A percentile compares a stretch with the other conserved stretches of the same genome.
These are phyloP conservation scores for Sinohyriopsis cumingii DNA, from an alignment of 2,888 invertebrate genomes.

Conservation along the genomic window DNA sequence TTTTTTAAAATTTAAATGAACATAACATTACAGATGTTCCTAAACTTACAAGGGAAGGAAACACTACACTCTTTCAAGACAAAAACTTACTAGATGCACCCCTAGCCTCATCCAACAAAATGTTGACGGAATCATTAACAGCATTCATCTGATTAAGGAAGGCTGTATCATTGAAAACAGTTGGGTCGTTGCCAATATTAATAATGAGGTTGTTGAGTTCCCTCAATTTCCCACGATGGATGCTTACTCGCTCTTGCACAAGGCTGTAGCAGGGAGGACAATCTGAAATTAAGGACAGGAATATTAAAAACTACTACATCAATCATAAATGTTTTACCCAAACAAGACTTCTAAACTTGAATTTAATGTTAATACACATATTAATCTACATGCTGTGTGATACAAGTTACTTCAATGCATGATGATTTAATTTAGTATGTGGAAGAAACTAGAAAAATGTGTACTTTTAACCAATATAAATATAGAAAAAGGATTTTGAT, in stretches of 20 bases:
- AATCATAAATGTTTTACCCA: not conserved
- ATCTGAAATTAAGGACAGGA: slow-evolving; percentile 41
- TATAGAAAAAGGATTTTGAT: too few relatives aligned
- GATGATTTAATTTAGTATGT: not conserved
- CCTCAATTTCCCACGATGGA: slow-evolving; percentile 70
- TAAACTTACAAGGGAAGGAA: too few relatives aligned
- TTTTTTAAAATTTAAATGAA: too few relatives aligned
- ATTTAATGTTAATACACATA: too few relatives aligned
- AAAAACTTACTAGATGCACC: slow-evolving; percentile 55
- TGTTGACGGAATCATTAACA: slow-evolving; percentile 84
- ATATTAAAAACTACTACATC: not conserved
- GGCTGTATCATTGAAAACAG: slow-evolving; percentile 90
- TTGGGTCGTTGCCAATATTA: slow-evolving; percentile 94
- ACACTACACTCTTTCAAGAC: too few relatives aligned
- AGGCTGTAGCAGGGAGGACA: slow-evolving; percentile 97
- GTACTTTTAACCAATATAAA: too few relatives aligned
- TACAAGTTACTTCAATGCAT: not conserved
- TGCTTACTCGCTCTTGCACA: slow-evolving; percentile 88
- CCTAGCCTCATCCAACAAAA: slow-evolving; percentile 83
- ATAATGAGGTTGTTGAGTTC: slow-evolving; percentile 84
- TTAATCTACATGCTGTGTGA: too few relatives aligned
- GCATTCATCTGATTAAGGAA: slow-evolving; percentile 88
- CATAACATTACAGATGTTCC: too few relatives aligned
- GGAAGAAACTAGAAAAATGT: not conserved
- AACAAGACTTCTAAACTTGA: not conserved